Conservation (phyloP, 2,113 vertebrate genomes). For the Rafetus swinhoei region DNA sequence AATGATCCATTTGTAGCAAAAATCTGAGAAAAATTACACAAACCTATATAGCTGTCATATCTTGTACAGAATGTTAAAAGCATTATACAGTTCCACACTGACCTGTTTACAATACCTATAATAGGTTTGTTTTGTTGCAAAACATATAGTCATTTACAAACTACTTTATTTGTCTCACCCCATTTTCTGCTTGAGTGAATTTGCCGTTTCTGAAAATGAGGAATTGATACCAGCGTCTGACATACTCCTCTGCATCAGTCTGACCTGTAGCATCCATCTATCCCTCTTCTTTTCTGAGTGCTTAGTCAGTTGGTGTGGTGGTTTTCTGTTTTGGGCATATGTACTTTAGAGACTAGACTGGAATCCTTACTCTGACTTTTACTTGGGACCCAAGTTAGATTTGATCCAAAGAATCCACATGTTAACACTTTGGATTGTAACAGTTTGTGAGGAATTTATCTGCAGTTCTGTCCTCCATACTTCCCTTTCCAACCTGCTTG, state of each 20-base stretch:
- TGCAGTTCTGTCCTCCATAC: not conserved
- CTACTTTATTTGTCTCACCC: not conserved
- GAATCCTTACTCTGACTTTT: constrained; percentile 38
- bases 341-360: constrained; percentile 55
- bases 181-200: not conserved
- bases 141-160: not conserved
- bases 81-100: not conserved
- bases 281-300: constrained; percentile 59
- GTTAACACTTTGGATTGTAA: not conserved
- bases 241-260: not conserved
- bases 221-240: not conserved
- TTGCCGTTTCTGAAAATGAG: not conserved
- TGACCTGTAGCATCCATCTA: constrained; percentile 35
- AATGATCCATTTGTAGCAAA: not conserved
- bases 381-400: constrained; percentile 3
- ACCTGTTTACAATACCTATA: not conserved
- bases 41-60: not conserved
- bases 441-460: constrained; percentile 10
- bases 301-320: not conserved
- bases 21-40: not conserved
- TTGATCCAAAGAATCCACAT: not conserved
- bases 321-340: constrained; percentile 55
- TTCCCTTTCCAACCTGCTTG: not conserved
- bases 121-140: not conserved
- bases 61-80: not conserved